Conservation (phyloP, 2,888 invertebrate genomes). For the Ceraclea dissimilis region DNA sequence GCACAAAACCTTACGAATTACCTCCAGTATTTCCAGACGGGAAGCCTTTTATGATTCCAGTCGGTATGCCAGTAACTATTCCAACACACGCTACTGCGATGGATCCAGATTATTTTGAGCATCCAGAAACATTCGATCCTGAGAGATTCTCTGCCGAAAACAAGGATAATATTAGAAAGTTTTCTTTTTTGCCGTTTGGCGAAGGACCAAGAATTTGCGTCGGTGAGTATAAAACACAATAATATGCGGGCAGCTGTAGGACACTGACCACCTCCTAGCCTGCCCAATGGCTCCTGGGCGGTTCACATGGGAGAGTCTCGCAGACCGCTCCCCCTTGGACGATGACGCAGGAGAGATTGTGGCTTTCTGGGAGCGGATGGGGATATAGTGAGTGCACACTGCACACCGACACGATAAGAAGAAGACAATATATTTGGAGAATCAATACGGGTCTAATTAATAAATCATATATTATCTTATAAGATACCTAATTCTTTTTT, state of each 20-base stretch:
- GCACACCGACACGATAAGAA: no score
- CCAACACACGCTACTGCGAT: constrained; percentile 38
- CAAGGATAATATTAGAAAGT: constrained; percentile 28
- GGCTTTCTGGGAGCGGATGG: no score
- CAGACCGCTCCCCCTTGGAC: no score
- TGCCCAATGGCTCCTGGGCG: no score
- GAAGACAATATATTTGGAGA: no score
- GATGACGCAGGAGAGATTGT: no score
- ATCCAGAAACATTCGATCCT: constrained; percentile 47
- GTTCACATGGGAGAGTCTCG: no score
- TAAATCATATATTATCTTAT: background rate
- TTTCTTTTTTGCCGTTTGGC: constrained; percentile 35
- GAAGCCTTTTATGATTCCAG: constrained; percentile 14
- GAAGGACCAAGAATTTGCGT: constrained; percentile 36
- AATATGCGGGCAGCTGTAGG: no score
- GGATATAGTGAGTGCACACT: no score
- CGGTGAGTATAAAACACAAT: constrained; percentile 30
- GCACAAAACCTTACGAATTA: constrained; percentile 9
- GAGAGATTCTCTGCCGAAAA: constrained; percentile 39
- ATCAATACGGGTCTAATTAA: no score
- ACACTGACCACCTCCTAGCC: no score
- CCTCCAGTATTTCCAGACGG: constrained; percentile 8
- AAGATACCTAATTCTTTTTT: no score
- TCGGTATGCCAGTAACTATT: constrained; percentile 31
- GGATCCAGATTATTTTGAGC: constrained; percentile 40